phyloP scores from a whole-genome alignment of 2,888 invertebrate genomes.

The Steinernema scapterisci region DNA sequence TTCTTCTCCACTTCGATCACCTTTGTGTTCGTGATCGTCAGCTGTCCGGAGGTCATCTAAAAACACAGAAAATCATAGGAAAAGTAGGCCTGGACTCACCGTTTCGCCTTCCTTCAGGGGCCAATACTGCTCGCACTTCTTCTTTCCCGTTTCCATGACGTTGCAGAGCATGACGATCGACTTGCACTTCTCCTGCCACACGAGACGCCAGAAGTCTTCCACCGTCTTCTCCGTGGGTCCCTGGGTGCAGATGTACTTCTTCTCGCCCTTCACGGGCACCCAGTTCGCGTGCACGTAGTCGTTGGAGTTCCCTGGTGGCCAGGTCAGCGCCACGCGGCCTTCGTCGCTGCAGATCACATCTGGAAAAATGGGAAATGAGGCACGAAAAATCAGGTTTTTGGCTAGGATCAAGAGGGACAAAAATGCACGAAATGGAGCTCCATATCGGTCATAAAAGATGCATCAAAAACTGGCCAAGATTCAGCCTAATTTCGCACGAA shows the following conservation, averaged over 20 bases:
- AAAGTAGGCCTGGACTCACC: conserved; percentile 6
- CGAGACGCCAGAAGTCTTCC: conserved; percentile 56
- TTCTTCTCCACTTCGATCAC: conserved; percentile 48
- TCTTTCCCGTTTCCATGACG: conserved; percentile 52
- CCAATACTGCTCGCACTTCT: conserved; percentile 62
- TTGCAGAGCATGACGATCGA: conserved; percentile 57
- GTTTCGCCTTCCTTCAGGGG: conserved; percentile 39
- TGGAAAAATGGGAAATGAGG: background rate
- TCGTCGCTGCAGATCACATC: conserved; percentile 54
- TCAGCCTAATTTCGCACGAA: too few relatives aligned
- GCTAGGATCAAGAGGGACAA: conserved; percentile 35
- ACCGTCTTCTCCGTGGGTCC: conserved; percentile 54
- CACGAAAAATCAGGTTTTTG: background rate
- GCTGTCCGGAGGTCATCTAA: conserved; percentile 41
- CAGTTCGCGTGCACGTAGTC: conserved; percentile 62
- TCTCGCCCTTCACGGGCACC: conserved; percentile 45
- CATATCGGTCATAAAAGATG: too few relatives aligned
- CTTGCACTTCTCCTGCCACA: conserved; percentile 56
- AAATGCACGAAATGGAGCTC: too few relatives aligned
- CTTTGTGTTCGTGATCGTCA: conserved; percentile 46
- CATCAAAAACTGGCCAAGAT: too few relatives aligned
- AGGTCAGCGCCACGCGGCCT: conserved; percentile 46
- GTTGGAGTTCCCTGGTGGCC: conserved; percentile 41
- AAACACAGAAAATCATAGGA: background rate
- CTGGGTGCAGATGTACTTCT: conserved; percentile 53